Base-by-base conservation (phyloP, 1,140 invertebrate genomes). In the Heliconius hewitsoni region DNA sequence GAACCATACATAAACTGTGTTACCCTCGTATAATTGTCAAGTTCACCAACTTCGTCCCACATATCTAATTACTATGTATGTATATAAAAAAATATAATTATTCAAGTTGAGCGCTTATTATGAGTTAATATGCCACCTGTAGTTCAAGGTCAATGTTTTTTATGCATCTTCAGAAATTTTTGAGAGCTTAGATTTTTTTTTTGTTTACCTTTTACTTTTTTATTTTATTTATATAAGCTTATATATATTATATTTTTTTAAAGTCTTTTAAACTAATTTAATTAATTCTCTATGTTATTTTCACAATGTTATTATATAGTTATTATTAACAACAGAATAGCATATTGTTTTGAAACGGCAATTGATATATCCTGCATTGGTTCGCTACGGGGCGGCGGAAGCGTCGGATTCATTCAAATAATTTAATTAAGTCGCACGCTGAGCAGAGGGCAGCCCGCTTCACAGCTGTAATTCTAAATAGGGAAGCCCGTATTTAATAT, bases 401-500 rank as follows among this genome's bases (percentile, higher is more conserved):
- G 89, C 90, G 87, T 88, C 88, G 91, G 85, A 88, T 87, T 91
- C 90, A 92, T 92, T 93, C 90, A 87, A 91, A 93, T 93, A 93
- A 93, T 93, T 93, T 90, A 92, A 93, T 93, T 93, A 93, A 91
- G 92, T 90, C 89, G 86, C 89, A 84, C 85, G 87, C 82, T 85
- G 87, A 86, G 82, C 90, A 86, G 88, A 91, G 91, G 89, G 89
- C 89, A 89, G 84, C 84, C 83, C 85, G 90, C 85, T 91, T 90
- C 87, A 90, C 89, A 90, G 89, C 89, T 92, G 87, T 88, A 88
- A 80, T 88, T 82, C 79, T 71, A 72, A 86, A 86, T 89, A 91
- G 88, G 81, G 91, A 89, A 90, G 88, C 75, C 77, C 80, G 27
- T 66, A 66, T 66, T 27, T 16, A 27, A 66, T 66, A 66, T 30